phyloP scores from a whole-genome alignment of 2,797 vertebrate genomes.

The Fratercula arctica region DNA sequence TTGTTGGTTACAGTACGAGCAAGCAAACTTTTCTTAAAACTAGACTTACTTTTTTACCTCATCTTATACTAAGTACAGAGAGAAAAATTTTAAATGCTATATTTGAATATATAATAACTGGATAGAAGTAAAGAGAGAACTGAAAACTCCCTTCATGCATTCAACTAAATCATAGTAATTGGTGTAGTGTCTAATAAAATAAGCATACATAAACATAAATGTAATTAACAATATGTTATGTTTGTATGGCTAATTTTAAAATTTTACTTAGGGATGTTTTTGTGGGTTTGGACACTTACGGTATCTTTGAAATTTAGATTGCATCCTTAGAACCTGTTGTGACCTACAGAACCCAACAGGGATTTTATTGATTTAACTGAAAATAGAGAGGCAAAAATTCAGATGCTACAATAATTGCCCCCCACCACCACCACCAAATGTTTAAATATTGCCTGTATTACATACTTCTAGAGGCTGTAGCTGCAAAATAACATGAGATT shows the following conservation, averaged over 20 bases:
- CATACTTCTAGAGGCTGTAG: background rate
- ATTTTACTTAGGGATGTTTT: background rate
- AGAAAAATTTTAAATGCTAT: background rate
- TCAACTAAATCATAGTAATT: background rate
- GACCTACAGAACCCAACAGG: background rate
- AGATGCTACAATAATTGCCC: background rate
- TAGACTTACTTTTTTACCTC: background rate
- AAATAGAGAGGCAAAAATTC: constrained; percentile 11
- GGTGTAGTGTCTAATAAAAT: background rate
- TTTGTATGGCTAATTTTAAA: background rate
- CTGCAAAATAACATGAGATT: background rate
- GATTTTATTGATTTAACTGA: constrained; percentile 2
- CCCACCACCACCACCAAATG: accelerated
- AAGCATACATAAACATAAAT: background rate
- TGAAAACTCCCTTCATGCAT: background rate
- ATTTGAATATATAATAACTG: background rate
- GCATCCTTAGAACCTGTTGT: background rate
- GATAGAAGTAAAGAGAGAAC: background rate
- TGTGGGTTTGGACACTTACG: background rate
- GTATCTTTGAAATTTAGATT: constrained; percentile 4
- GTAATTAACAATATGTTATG: background rate
- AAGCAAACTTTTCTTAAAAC: constrained; percentile 41
- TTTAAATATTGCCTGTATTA: background rate
- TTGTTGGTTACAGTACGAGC: constrained; percentile 40
- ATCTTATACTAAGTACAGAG: background rate